A percentile compares a stretch with the other conserved stretches of the same genome.
phyloP scores from a whole-genome alignment of 2,113 vertebrate species.

The Spermophilus dauricus region DNA sequence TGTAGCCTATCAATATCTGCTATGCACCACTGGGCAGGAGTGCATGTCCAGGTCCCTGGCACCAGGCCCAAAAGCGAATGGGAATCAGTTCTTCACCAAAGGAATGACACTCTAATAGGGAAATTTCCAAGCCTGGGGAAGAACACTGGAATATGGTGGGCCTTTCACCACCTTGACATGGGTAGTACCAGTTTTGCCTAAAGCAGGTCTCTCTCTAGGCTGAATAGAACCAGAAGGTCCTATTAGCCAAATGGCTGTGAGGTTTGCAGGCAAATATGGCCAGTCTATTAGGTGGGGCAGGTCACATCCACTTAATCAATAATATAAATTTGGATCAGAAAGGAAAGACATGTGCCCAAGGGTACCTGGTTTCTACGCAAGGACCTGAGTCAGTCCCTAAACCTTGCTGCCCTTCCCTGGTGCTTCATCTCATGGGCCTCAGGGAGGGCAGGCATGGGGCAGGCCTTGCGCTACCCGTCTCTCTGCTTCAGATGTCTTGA shows the following conservation, averaged over 20 bases:
- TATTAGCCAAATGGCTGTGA: not conserved
- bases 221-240: not conserved
- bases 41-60: no score
- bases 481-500: constrained; percentile 69
- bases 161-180: not conserved
- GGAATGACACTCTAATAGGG: not conserved
- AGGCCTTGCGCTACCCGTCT: not conserved
- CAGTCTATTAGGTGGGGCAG: not conserved
- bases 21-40: not conserved
- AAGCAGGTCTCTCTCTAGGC: not conserved
- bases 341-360: not conserved
- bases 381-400: not conserved
- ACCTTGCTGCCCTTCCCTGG: not conserved
- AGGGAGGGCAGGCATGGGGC: not conserved
- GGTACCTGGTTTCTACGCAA: not conserved
- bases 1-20: not conserved
- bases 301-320: not conserved
- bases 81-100: not conserved
- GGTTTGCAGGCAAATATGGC: not conserved
- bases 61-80: not conserved
- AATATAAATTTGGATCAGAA: not conserved
- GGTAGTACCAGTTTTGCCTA: not conserved
- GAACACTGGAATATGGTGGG: not conserved
- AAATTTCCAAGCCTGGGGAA: not conserved
- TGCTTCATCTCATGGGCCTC: not conserved